Evolutionary conservation across 1,140 invertebrate genomes (phyloP), one percentile per base, ranked within the genome.

Genomic region (Microplitis mediator): DNA sequence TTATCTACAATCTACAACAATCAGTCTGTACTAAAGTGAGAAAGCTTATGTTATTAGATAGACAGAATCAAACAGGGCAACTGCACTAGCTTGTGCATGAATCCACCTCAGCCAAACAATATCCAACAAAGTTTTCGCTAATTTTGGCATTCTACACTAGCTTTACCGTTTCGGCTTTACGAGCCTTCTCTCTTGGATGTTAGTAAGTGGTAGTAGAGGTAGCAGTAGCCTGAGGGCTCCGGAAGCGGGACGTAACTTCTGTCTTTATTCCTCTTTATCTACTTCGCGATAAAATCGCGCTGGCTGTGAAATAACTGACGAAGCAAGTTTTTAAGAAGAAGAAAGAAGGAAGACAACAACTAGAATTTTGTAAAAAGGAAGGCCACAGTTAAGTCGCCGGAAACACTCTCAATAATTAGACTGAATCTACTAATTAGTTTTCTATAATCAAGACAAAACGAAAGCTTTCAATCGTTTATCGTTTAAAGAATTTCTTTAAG

Each of bases 91-190:
- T 78, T 76, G 62, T 80, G 81, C 82, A 78, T 78, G 74, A 84
- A 82, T 83, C 77, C 79, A 63, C 72, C 73, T 68, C 75, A 77
- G 75, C 79, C 75, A 83, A 83, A 85, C 82, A 80, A 85, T 85
- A 84, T 84, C 82, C 83, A 76, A 82, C 81, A 80, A 82, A 85
- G 78, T 85, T 85, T 81, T 78, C 80, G 74, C 79, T 81, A 82
- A 83, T 83, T 83, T 85, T 79, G 79, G 76, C 77, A 76, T 81
- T 78, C 76, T 75, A 68, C 66, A 75, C 77, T 77, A 35, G 31
- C 61, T 73, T 69, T 72, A 69, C 58, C 63, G 63, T 71, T 39
- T 60, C 45, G 61, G 60, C 69, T 71, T 71, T 71, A 60, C 32
- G 31, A 54, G 50, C 39, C 39, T 35, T 66, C 36, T n/a, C 23